Base-by-base conservation (phyloP, 2,113 vertebrate genomes). In the Spilogale gracilis region DNA sequence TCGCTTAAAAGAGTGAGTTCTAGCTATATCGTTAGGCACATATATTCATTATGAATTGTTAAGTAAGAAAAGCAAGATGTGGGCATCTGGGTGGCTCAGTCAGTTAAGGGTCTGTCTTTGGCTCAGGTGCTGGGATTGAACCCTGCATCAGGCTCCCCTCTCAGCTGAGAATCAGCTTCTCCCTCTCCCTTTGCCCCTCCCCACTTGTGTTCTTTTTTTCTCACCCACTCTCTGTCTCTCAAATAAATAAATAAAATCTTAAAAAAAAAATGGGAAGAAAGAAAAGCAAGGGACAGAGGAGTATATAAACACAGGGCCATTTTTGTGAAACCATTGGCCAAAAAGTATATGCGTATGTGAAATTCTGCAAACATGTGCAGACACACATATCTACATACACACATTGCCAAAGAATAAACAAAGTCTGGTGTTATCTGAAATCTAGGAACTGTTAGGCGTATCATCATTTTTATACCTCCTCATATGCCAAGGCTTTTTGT, bases 291-390 rank as follows among this genome's bases (percentile, higher is more conserved):
- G 86, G 85, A 67, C 63, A 69, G 10, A 96, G 27, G 25, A 58
- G 3, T 87, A 12, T 12, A 32, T 43, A 58, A 81, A 73, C n/a
- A 18, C 13, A 32, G 48, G 43, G 30, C n/a, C 54, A 2, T 89
- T 88, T 90, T 93, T 97, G 25, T 88, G 32, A 93, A 95, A 67
- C 54, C 54, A 50, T 25, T 61, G 67, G 32, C 54, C 63, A 78
- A 50, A 95, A 89, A 61, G 1, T 74, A 11, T 45, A 67, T 78
- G 6, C 89, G 13, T 73, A 4, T 60, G 10, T 84, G 25, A 71
- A 63, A 76, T 48, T 69, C 85, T 63, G 9, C 21, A 84, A 32
- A 7, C 23, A 9, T 58, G 30, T 27, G 0, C 9, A 32, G 54
- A n/a, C 43, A 87, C 12, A 32, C 30, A 67, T 32, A 71, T 11